Conservation (phyloP, 92 coral and sea anemone species). For the Porites lobata region DNA sequence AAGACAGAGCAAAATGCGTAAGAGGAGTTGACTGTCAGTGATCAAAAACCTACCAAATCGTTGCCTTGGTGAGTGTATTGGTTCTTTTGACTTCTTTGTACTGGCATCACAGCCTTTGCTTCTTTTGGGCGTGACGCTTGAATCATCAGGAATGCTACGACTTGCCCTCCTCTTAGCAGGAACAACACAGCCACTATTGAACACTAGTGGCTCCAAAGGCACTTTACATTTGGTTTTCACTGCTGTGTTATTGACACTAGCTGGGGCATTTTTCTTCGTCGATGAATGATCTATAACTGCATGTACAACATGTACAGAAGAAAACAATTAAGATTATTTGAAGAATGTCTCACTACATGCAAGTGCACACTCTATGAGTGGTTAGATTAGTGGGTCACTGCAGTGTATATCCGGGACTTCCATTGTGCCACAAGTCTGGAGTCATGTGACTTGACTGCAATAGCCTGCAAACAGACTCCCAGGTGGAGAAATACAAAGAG, state of each 20-base stretch:
- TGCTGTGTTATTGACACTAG: not conserved
- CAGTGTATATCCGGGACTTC: no score
- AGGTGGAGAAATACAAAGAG: no score
- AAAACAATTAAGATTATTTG: no score
- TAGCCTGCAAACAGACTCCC: no score
- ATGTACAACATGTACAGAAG: not conserved
- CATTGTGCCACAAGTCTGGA: no score
- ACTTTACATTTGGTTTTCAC: not conserved
- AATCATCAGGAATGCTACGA: slow-evolving; percentile 88
- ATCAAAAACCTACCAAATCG: slow-evolving; percentile 38
- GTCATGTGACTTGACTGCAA: no score
- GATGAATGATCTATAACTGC: slow-evolving; percentile 9
- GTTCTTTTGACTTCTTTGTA: slow-evolving; percentile 4
- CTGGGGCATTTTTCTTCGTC: not conserved
- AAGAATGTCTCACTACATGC: no score
- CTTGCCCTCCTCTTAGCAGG: slow-evolving; percentile 92
- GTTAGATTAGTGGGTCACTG: no score
- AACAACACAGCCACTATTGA: slow-evolving; percentile 19
- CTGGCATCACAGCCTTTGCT: slow-evolving; percentile 50
- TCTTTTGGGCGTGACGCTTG: slow-evolving; percentile 67
- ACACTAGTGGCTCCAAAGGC: slow-evolving; percentile 23
- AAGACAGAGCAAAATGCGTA: no score
- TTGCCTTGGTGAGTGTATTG: slow-evolving; percentile 53
- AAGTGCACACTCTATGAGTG: no score
- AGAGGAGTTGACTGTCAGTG: no score